Evolutionary conservation across 2,113 vertebrate species (phyloP), one percentile per base, ranked within the genome.

Genomic region (Sphaerodactylus townsendi): DNA sequence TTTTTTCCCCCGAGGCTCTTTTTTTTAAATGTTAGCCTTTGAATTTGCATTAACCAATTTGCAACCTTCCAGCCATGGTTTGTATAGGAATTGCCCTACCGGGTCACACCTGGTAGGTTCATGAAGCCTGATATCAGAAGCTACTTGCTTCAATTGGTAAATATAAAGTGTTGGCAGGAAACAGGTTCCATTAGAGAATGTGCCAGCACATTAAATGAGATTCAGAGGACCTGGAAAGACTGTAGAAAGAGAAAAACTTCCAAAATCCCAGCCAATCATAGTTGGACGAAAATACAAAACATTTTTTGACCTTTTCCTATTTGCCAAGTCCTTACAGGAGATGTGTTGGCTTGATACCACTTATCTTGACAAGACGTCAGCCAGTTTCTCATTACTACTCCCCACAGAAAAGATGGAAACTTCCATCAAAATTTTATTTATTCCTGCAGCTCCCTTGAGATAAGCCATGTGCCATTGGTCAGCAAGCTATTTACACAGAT

Each of bases 201-300:
- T 79, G 84, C 77, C 77, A 79, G 56, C 10, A 64, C 41, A 79
- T 33, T 79, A 79, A 73, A 73, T 25, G 53, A 50, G n/a, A 73
- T 73, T 50, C 71, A 66, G 56, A 70, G 50, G 46, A 11, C 37
- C 44, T 73, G 35, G 77, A 56, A 81, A 75, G 46, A 74, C 1
- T 48, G 13, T 14, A 69, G 21, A 37, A 53, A 44, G 70, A 3
- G 33, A 21, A 14, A 30, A 10, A 33, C 33, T 80, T 74, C 11
- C 37, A 48, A 66, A 39, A 10, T 39, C 44, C 28, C 37, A 65
- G 30, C 70, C 30, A 85, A 75, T 50, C 69, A 33, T 65, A 37
- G 59, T 30, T 39, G 25, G 33, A n/a, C 21, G 10, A 48, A 37
- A 10, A 15, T 23, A 17, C 44, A 25, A 48, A 72, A 48, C 56